phyloP scores from a whole-genome alignment of 2,113 vertebrate species.

The Natator depressus region DNA sequence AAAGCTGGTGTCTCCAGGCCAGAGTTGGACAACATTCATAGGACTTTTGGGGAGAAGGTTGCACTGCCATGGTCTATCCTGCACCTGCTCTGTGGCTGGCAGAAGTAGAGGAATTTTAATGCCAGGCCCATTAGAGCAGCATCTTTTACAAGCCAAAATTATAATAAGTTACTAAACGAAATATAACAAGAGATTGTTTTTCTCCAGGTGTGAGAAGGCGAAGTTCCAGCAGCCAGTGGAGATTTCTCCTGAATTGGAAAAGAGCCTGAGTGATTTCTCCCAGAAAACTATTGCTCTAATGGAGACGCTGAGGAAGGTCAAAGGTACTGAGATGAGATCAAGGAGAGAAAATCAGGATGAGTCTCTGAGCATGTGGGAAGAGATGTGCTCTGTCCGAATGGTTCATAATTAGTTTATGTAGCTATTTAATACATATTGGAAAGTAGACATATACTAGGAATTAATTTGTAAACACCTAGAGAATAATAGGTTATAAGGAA shows the following conservation, averaged over 20 bases:
- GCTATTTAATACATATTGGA: not conserved
- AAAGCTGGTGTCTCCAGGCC: not conserved
- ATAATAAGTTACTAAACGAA: not conserved
- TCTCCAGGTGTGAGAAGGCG: not conserved
- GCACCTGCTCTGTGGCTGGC: not conserved
- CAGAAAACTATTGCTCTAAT: not conserved
- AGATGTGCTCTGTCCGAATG: no score
- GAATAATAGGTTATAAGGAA: no score
- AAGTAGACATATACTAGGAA: not conserved
- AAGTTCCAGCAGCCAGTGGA: not conserved
- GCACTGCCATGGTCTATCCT: not conserved
- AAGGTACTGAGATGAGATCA: not conserved
- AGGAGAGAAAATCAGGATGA: no score
- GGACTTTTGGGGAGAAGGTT: not conserved
- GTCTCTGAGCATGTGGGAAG: not conserved
- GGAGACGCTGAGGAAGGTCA: not conserved
- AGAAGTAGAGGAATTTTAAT: not conserved
- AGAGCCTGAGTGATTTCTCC: not conserved
- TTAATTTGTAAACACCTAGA: no score
- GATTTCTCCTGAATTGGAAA: not conserved
- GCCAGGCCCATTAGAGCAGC: not conserved
- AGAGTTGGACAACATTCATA: not conserved
- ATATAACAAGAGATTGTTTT: not conserved
- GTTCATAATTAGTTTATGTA: not conserved
- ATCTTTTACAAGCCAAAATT: not conserved